Base-by-base conservation (phyloP, 2,113 vertebrate species). In the Myotis davidii region DNA sequence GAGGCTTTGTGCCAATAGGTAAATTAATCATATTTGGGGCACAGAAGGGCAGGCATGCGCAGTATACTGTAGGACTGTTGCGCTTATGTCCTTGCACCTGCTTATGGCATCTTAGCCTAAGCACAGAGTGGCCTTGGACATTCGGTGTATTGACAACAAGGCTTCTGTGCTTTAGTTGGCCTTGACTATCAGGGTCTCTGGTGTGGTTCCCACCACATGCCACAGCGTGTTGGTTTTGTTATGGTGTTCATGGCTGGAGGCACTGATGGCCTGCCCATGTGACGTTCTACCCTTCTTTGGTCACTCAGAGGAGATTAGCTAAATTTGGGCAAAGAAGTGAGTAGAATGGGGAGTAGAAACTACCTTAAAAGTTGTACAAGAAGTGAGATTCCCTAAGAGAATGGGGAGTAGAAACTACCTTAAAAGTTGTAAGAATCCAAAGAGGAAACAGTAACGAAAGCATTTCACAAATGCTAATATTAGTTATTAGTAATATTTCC, bases 341-440 rank as follows among this genome's bases (percentile, higher is more conserved):
- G 27, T 73, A 88, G n/a, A 94, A 4, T 5, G 3, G 77, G 23
- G 42, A 34, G 16, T 52, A 65, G n/a, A 61, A 79, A 59, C 9
- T 18, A 39, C 39, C 0, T 72, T 6, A 10, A 32, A 32, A 37
- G 37, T 52, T 39, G 12, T 59, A 23, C n/a, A 88, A 59, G 45
- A 90, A 87, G 87, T 52, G 48, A 59, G 27, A 67, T 69, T 78
- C n/a, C 48, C 59, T 34, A 45, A 91, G 64, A 88, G n/a, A 94
- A 4, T 5, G 3, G 77, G 23, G 42, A 34, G 16, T 52, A 65
- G n/a, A 61, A 79, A 59, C 9, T 18, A 39, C 39, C 0, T 72
- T 6, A 10, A 32, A 32, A 37, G 37, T 52, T 39, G 12, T 59
- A 23, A 88, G 52, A 54, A 59, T 88, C 54, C 52, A 8, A 67